A percentile compares a stretch with the other conserved stretches of the same genome.
Evolutionary conservation across 2,888 invertebrate genomes (phyloP).

Genomic region (Melanophora roralis): DNA sequence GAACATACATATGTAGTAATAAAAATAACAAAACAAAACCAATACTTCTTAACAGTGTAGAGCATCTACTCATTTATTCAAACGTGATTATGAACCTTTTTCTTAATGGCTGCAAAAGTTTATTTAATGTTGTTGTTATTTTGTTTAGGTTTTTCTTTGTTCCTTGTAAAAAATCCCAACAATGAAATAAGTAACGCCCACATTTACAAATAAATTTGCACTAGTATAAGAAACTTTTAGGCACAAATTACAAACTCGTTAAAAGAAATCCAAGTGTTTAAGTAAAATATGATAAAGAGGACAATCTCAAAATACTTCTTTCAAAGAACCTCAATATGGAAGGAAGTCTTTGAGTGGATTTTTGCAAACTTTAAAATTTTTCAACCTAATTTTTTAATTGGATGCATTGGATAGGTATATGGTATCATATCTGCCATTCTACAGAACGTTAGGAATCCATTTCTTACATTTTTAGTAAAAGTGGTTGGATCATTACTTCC

Average conservation of each 20-base stretch:
- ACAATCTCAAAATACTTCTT: not conserved
- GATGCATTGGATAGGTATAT: too few relatives aligned
- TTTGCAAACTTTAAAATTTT: too few relatives aligned
- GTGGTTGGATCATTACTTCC: too few relatives aligned
- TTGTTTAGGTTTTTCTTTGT: not conserved
- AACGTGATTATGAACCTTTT: conserved; percentile 50
- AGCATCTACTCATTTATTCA: conserved; percentile 36
- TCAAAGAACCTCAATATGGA: too few relatives aligned
- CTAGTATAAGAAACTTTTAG: not conserved
- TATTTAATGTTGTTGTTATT: conserved; percentile 9
- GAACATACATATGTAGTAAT: too few relatives aligned
- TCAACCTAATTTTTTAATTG: too few relatives aligned
- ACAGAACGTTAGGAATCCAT: too few relatives aligned
- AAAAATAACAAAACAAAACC: not conserved
- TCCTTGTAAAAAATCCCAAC: conserved; percentile 28
- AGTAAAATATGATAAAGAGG: conserved; percentile 1
- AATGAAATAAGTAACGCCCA: conserved; percentile 57
- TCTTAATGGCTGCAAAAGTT: conserved; percentile 58
- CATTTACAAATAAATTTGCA: conserved; percentile 57
- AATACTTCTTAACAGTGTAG: conserved; percentile 20
- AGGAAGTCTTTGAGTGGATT: too few relatives aligned
- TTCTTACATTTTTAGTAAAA: too few relatives aligned
- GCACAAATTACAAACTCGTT: not conserved
- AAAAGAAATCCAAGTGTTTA: not conserved
- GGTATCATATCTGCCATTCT: too few relatives aligned